phyloP scores from a whole-genome alignment of 2,888 invertebrate species.

The Drosophila mulleri region DNA sequence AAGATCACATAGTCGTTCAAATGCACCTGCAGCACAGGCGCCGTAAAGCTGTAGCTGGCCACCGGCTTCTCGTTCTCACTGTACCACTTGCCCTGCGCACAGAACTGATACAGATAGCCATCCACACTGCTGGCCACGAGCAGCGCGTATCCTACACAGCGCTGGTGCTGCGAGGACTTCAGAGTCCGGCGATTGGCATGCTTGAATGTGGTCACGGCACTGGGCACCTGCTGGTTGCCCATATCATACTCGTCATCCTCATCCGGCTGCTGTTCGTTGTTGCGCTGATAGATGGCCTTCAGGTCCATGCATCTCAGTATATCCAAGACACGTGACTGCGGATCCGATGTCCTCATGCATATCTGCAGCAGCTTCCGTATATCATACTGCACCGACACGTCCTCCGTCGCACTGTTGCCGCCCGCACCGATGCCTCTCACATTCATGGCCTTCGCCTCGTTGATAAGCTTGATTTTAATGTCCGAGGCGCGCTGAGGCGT shows the following conservation, averaged over 20 bases:
- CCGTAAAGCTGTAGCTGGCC: conserved; percentile 90
- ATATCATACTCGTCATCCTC: conserved; percentile 81
- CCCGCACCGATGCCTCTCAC: conserved; percentile 77
- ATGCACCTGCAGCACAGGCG: conserved; percentile 88
- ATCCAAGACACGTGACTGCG: conserved; percentile 81
- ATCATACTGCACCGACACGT: conserved; percentile 82
- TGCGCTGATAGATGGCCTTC: conserved; percentile 83
- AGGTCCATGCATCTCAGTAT: conserved; percentile 84
- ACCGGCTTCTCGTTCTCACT: conserved; percentile 86
- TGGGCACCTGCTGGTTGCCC: conserved; percentile 82
- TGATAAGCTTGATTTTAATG: conserved; percentile 84
- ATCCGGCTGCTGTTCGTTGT: conserved; percentile 56
- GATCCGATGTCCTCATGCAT: conserved; percentile 83
- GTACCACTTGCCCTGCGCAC: conserved; percentile 85
- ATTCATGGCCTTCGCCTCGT: conserved; percentile 84
- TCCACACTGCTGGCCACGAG: conserved; percentile 87
- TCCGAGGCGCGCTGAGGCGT: conserved; percentile 85
- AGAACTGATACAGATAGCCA: conserved; percentile 90
- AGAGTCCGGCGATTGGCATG: conserved; percentile 83
- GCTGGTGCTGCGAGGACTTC: conserved; percentile 86
- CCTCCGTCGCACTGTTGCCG: conserved; percentile 65
- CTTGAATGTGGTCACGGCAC: conserved; percentile 77
- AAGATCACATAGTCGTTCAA: conserved; percentile 90
- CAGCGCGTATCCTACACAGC: conserved; percentile 86
- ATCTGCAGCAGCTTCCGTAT: conserved; percentile 82